Evolutionary conservation across 2,888 invertebrate species (phyloP), one percentile per base, ranked within the genome.

Genomic region (Poecilus cupreus): DNA sequence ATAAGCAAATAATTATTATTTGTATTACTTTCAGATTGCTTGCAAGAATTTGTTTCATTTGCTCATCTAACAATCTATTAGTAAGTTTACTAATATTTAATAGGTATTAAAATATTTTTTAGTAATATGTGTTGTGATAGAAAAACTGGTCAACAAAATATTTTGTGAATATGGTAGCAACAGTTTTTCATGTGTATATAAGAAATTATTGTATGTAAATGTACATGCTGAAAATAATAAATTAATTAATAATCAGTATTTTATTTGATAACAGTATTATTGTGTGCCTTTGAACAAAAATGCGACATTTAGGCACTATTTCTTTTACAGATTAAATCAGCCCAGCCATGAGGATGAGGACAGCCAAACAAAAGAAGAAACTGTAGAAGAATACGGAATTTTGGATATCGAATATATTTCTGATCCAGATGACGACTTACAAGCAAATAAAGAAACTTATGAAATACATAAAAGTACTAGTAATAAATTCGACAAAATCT

Each of bases 321-420:
- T 72, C 4, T 39, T 72, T 72, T 72, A 64, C 64, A 64, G 39
- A 18, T 37, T 60, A 78, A 26, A 8, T 46, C 13, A 83, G 77
- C 70, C 11, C 11, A 76, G 57, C 32, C 32, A 32, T n/a, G n/a
- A n/a, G n/a, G n/a, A n/a, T n/a, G 54, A 3, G 54, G 32, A 80
- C 11, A 70, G 3, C 43, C 5, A 20, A 49, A 13, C 79, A 68
- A 64, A 80, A 49, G 26, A 57, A 32, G 46, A 68, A 82, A 78
- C 6, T 5, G n/a, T n/a, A 68, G 18, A 13, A 60, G 39, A 22
- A 20, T 83, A 60, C 90, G 90, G 82, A 82, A 84, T 37, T 13
- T 16, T 37, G 37, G 18, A 26, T 16, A 68, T 64, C 10, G 32
- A 16, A 22, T 64, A 64, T 39, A 16, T 32, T 39, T 70, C 70